Percentiles rank a stretch among this genome's conserved stretches.
phyloP scores from a whole-genome alignment of 2,113 vertebrate genomes.

The Callipepla squamata region DNA sequence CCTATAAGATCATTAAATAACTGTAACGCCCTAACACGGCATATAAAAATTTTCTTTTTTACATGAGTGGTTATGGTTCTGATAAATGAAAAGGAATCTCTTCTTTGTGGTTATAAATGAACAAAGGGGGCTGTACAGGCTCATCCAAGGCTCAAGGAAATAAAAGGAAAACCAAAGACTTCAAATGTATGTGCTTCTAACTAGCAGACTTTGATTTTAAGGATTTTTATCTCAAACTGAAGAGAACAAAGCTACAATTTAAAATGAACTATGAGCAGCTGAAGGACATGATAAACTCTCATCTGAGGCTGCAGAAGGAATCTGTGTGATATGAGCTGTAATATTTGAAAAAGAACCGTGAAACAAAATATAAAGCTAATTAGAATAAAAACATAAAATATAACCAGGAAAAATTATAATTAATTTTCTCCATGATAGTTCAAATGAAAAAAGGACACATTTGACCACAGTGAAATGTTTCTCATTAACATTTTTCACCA shows the following conservation, averaged over 20 bases:
- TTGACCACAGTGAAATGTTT: background rate
- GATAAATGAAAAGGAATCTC: constrained; percentile 47
- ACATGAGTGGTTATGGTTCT: background rate
- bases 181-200: constrained; percentile 46
- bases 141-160: constrained; percentile 27
- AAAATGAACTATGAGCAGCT: background rate
- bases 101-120: constrained; percentile 57
- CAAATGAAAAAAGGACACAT: background rate
- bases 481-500: background rate
- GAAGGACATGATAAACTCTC: background rate
- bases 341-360: background rate
- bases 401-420: background rate
- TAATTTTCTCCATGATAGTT: background rate
- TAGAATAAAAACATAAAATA: background rate
- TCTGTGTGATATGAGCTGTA: background rate
- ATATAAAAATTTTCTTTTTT: background rate
- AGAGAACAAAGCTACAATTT: constrained; percentile 35
- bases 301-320: background rate
- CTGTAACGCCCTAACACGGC: background rate
- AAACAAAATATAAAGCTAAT: background rate
- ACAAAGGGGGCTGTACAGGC: constrained; percentile 33
- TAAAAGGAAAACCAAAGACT: constrained; percentile 48
- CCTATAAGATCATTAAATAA: constrained; percentile 22
- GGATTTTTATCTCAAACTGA: constrained; percentile 53
- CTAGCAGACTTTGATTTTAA: constrained; percentile 56